Evolutionary conservation across 2,797 vertebrate genomes (phyloP).

Genomic region (Columba guinea): DNA sequence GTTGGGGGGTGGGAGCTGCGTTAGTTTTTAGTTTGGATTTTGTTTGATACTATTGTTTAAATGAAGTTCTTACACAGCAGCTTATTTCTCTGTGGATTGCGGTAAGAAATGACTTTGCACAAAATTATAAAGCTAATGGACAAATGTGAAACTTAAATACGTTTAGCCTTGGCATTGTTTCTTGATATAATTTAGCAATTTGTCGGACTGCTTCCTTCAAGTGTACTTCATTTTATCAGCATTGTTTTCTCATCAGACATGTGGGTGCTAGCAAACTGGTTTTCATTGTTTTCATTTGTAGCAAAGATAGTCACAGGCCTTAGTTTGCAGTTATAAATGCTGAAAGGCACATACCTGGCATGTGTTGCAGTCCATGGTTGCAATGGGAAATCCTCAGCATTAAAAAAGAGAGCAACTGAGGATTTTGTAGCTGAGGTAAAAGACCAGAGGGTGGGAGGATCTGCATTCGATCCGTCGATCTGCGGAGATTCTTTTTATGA

Average conservation of each 20-base stretch:
- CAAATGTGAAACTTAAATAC: not conserved
- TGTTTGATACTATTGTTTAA: not conserved
- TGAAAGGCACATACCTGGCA: not conserved
- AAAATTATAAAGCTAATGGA: not conserved
- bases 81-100: not conserved
- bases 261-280: not conserved
- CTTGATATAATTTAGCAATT: not conserved
- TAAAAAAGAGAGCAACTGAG: not conserved
- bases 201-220: not conserved
- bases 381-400: not conserved
- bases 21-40: not conserved
- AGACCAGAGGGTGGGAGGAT: not conserved
- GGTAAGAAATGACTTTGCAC: not conserved
- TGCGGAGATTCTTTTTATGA: not conserved
- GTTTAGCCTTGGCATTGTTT: not conserved
- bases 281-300: not conserved
- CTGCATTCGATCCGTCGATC: not conserved
- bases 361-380: not conserved
- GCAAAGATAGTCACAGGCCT: not conserved
- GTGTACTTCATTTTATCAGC: not conserved
- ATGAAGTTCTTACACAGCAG: not conserved
- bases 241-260: not conserved
- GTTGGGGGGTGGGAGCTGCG: accelerated
- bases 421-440: not conserved
- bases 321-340: not conserved